Base-by-base conservation (phyloP, 2,888 invertebrate genomes). In the Drosophila testacea region DNA sequence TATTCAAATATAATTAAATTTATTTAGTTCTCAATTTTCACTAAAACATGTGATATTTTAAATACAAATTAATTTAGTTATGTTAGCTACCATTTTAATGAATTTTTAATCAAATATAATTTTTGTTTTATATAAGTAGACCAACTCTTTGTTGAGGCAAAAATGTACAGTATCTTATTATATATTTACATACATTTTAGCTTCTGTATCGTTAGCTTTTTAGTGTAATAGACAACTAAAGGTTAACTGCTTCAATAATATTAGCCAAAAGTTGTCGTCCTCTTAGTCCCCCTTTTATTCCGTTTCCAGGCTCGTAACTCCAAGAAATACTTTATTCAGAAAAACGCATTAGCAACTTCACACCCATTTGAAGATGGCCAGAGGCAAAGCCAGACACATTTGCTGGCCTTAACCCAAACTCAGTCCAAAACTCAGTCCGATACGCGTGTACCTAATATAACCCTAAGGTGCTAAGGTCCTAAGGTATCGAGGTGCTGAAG, bases 311-410 rank as follows among this genome's bases (percentile, higher is more conserved):
- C 48, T 75, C 54, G 41, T 54, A 62, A 46, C 34, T 51, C 32
- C 11, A 27, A 28, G 13, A 46, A 28, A 16, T 32, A n/a, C 7
- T 48, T 41, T 22, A 38, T 32, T 16, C 38, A 6, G 11, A 38
- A 46, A 72, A 82, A 75, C 69, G 69, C 86, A 88, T 83, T 83
- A 85, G 83, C 86, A 73, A 71, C 77, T 77, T 75, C 77, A 70
- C 64, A 77, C 70, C 68, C 65, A 65, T 57, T 59, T 36, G 56
- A 63, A 32, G 48, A 38, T 62, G 44, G 74, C 79, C 76, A 48
- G 59, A 46, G 77, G 75, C 70, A 61, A 48, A 42, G 56, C 11
- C 65, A 68, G 61, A 64, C 52, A 39, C 54, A 74, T 69, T 65
- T 55, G 42, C 41, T 44, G 50, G 34, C 38, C 62, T 11, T 22